These are phyloP conservation scores for Ciconia nigra DNA, from an alignment of 2,797 vertebrate genomes.

Conservation along the genomic window DNA sequence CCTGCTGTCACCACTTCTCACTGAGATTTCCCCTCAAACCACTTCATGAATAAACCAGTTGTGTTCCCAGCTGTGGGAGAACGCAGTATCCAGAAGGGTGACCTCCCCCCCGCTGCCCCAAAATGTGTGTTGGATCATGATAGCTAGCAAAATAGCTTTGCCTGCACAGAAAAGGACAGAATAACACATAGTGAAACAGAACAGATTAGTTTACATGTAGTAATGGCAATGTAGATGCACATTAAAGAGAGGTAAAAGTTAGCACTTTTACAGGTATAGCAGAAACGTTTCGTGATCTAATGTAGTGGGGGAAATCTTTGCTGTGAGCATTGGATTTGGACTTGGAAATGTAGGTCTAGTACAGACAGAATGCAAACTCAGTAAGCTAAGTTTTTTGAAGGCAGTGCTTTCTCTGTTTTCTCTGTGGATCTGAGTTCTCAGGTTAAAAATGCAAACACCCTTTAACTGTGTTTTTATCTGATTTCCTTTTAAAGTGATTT, in stretches of 20 bases:
- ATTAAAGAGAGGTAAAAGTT: background rate
- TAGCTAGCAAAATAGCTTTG: background rate
- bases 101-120: background rate
- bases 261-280: background rate
- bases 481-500: constrained; percentile 20
- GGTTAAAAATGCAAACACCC: background rate
- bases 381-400: background rate
- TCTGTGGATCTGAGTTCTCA: background rate
- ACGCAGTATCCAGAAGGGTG: background rate
- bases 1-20: background rate
- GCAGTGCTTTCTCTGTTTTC: background rate
- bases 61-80: background rate
- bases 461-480: constrained; percentile 1
- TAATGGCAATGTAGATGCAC: background rate
- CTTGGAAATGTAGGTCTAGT: background rate
- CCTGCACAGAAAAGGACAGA: background rate
- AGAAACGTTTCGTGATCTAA: background rate
- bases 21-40: background rate
- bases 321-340: background rate
- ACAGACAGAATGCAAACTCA: background rate
- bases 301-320: background rate
- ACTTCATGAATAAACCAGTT: background rate
- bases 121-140: background rate
- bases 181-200: background rate
- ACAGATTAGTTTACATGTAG: background rate